Conservation (phyloP, 2,113 vertebrate genomes). For the Diphyllodes magnificus region DNA sequence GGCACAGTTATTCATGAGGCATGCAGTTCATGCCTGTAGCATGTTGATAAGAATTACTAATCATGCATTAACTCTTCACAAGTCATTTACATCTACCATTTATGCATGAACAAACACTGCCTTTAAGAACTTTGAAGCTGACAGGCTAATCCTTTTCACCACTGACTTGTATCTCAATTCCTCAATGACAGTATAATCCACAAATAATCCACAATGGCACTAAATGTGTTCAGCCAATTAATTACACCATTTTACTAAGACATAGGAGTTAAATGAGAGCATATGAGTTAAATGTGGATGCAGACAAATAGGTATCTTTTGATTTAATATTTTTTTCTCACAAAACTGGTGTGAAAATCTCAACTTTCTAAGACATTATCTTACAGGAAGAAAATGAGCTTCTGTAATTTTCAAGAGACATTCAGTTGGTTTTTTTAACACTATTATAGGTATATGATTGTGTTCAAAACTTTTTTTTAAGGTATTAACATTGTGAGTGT, state of each 20-base stretch:
- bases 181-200: not conserved
- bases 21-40: not conserved
- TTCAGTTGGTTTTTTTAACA: not conserved
- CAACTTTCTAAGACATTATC: not conserved
- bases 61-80: constrained; percentile 27
- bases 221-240: not conserved
- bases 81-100: not conserved
- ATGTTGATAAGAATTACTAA: constrained; percentile 17
- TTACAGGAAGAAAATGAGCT: not conserved
- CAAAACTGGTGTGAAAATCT: not conserved
- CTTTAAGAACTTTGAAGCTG: not conserved
- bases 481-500: not conserved
- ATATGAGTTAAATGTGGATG: not conserved
- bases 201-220: not conserved
- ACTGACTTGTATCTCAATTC: not conserved
- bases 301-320: not conserved
- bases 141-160: constrained; percentile 2
- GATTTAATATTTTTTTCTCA: not conserved
- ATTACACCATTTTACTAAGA: not conserved
- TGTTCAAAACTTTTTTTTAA: not conserved
- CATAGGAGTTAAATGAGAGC: not conserved
- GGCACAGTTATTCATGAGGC: not conserved
- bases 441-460: not conserved
- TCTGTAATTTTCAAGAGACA: not conserved
- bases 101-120: not conserved